These are phyloP conservation scores for Caenorhabditis briggsae DNA, from an alignment of 1,140 invertebrate genomes.

Conservation along the genomic window DNA sequence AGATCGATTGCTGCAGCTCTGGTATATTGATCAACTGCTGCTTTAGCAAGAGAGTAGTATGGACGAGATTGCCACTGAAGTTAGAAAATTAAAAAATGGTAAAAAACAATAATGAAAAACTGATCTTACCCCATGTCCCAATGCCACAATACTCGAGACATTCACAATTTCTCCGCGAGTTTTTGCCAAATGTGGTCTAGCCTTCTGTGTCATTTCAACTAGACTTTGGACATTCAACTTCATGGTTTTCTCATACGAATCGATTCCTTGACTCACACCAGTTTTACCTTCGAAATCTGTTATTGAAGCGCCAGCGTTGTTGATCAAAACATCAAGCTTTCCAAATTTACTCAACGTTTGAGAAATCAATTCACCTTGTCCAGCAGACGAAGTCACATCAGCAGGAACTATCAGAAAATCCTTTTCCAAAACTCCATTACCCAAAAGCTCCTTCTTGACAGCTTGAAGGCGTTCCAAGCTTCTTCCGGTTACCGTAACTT, in stretches of 20 bases:
- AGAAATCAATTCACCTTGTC: neutral
- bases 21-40: neutral
- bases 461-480: neutral
- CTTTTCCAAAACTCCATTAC: neutral
- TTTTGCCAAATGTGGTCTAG: neutral
- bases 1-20: neutral
- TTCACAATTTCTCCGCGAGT: constrained; percentile 4
- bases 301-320: neutral
- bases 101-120: neutral
- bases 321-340: neutral
- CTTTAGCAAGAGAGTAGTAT: neutral
- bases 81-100: too few relatives aligned
- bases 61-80: neutral
- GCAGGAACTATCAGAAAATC: neutral
- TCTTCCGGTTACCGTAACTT: constrained; percentile 6
- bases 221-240: neutral
- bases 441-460: neutral
- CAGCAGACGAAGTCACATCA: neutral
- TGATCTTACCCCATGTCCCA: neutral
- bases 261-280: neutral
- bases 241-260: neutral
- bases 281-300: neutral
- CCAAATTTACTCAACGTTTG: neutral
- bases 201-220: constrained; percentile 2
- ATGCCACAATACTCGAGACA: neutral